Evolutionary conservation across 2,797 vertebrate species (phyloP).

Genomic region (Pangasius djambal): DNA sequence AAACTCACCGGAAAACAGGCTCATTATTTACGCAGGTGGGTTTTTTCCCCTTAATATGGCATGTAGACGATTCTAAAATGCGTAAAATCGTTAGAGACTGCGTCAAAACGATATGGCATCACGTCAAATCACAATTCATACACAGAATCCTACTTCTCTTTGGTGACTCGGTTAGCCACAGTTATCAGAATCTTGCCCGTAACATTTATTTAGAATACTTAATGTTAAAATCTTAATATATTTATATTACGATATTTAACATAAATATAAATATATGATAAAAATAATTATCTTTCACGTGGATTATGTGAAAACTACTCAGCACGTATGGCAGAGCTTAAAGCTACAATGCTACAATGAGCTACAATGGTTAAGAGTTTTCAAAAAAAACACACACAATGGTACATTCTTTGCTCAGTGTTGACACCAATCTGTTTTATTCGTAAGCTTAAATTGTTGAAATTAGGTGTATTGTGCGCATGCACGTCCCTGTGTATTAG

Average conservation of each 20-base stretch:
- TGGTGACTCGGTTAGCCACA: not conserved
- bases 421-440: too few relatives aligned
- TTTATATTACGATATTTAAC: too few relatives aligned
- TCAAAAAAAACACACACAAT: too few relatives aligned
- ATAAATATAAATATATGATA: too few relatives aligned
- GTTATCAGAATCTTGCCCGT: not conserved
- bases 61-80: not conserved
- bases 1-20: conserved; percentile 23
- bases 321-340: not conserved
- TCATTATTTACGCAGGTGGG: conserved; percentile 25
- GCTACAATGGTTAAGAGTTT: too few relatives aligned
- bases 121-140: not conserved
- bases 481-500: too few relatives aligned
- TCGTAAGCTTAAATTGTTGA: too few relatives aligned
- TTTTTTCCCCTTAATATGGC: too few relatives aligned
- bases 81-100: not conserved
- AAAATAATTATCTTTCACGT: not conserved
- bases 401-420: too few relatives aligned
- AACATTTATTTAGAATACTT: not conserved
- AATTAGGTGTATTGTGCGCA: too few relatives aligned
- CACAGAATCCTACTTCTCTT: not conserved
- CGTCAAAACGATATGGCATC: not conserved
- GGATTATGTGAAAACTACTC: not conserved
- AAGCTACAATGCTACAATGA: too few relatives aligned
- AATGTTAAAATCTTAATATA: too few relatives aligned